Percentiles rank a stretch among this genome's conserved stretches.
Evolutionary conservation across 2,113 vertebrate species (phyloP).

Genomic region (Dasyurus viverrinus): DNA sequence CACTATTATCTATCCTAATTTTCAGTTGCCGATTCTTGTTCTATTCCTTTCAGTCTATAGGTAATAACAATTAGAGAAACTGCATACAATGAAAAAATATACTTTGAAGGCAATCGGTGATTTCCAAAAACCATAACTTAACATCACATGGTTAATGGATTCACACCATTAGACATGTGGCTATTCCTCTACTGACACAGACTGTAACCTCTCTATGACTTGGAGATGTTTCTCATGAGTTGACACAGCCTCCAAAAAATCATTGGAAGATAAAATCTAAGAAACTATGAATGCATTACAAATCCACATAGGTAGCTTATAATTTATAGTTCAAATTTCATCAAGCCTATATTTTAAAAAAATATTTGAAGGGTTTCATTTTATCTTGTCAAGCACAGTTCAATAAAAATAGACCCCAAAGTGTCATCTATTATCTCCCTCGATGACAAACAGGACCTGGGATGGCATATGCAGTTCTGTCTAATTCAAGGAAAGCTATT

Average conservation of each 20-base stretch:
- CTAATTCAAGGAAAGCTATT: background rate
- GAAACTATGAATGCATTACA: slow-evolving; percentile 52
- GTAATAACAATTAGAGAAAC: slow-evolving; percentile 50
- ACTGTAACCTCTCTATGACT: background rate
- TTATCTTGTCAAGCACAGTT: slow-evolving; percentile 37
- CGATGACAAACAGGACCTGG: background rate
- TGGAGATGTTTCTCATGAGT: background rate
- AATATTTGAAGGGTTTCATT: slow-evolving; percentile 36
- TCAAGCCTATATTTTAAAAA: slow-evolving; percentile 4
- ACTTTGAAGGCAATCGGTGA: slow-evolving; percentile 52
- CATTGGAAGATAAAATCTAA: slow-evolving; percentile 43
- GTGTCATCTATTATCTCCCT: slow-evolving; percentile 4
- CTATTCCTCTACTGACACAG: background rate
- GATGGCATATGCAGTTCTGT: background rate
- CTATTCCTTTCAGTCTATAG: slow-evolving; percentile 17
- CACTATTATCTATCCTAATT: background rate
- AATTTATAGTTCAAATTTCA: background rate
- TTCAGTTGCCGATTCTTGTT: slow-evolving; percentile 42
- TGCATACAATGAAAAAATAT: slow-evolving; percentile 21
- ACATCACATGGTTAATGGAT: background rate
- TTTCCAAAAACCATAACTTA: slow-evolving; percentile 41
- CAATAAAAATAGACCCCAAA: slow-evolving; percentile 4
- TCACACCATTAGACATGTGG: background rate
- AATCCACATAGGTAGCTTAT: slow-evolving; percentile 42
- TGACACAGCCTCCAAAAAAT: background rate